A percentile compares a stretch with the other conserved stretches of the same genome.
phyloP scores from a whole-genome alignment of 2,888 invertebrate species.

The Plagiodera versicolora region DNA sequence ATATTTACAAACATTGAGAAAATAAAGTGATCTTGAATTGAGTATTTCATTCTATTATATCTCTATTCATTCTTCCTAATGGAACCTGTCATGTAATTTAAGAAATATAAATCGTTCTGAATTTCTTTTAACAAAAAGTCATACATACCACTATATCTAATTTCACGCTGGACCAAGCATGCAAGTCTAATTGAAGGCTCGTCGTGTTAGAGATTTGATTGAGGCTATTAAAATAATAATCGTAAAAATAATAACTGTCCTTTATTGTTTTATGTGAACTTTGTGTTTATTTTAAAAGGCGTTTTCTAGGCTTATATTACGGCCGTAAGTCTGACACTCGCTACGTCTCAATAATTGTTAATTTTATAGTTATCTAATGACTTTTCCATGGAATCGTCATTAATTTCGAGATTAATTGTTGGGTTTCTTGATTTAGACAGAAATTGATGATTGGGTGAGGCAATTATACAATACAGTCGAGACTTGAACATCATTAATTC shows the following conservation, averaged over 20 bases:
- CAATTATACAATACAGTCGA: not conserved
- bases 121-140: too few relatives aligned
- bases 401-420: not conserved
- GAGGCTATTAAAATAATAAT: not conserved
- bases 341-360: not conserved
- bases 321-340: not conserved
- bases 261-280: slow-evolving; percentile 9
- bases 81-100: too few relatives aligned
- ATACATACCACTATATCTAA: too few relatives aligned
- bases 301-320: slow-evolving; percentile 3
- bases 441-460: not conserved
- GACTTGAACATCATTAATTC: not conserved
- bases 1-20: too few relatives aligned
- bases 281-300: slow-evolving; percentile 12
- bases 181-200: slow-evolving; percentile 9
- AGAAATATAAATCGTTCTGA: too few relatives aligned
- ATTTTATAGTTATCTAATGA: slow-evolving; percentile 13
- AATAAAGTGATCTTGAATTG: too few relatives aligned
- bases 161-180: not conserved
- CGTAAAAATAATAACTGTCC: slow-evolving; percentile 9
- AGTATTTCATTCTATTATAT: too few relatives aligned
- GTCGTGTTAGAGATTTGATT: not conserved
- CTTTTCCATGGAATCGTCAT: not conserved
- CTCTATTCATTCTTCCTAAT: too few relatives aligned
- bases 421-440: not conserved